Evolutionary conservation across 2,113 vertebrate genomes (phyloP).

Genomic region (Aspidoscelis tigris): DNA sequence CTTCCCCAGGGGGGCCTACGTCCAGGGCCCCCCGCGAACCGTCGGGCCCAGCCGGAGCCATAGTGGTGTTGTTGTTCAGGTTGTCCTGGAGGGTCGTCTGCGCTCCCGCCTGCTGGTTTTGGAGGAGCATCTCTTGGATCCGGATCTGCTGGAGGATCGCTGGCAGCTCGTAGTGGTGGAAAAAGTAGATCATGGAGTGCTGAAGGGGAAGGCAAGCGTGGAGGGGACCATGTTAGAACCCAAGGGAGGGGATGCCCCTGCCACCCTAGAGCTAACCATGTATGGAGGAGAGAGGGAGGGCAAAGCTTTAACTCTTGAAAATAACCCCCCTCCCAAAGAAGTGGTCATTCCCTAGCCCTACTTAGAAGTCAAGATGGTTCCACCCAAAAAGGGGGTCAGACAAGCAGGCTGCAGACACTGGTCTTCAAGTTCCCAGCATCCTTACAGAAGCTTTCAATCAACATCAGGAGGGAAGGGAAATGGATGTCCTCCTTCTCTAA

Average conservation of each 20-base stretch:
- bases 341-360: too few species aligned
- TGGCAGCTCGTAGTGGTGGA: conserved; percentile 97
- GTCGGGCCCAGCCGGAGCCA: accelerated
- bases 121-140: conserved; percentile 96
- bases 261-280: too few species aligned
- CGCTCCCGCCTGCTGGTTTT: conserved; percentile 90
- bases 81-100: conserved; percentile 92
- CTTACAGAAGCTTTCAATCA: too few species aligned
- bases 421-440: too few species aligned
- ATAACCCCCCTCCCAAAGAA: too few species aligned
- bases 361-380: too few species aligned
- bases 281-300: neutral
- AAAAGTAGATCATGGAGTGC: conserved; percentile 99
- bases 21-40: conserved; percentile 40
- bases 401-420: too few species aligned
- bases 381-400: too few species aligned
- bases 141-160: conserved; percentile 97
- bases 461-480: too few species aligned
- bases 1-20: accelerated
- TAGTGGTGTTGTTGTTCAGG: conserved; percentile 90
- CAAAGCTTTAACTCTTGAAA: neutral
- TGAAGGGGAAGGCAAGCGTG: conserved; percentile 41
- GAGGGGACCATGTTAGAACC: neutral
- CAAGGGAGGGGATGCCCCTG: too few species aligned
- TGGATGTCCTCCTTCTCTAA: too few species aligned